Conservation (phyloP, 2,113 vertebrate genomes). For the Eublepharis macularius region DNA sequence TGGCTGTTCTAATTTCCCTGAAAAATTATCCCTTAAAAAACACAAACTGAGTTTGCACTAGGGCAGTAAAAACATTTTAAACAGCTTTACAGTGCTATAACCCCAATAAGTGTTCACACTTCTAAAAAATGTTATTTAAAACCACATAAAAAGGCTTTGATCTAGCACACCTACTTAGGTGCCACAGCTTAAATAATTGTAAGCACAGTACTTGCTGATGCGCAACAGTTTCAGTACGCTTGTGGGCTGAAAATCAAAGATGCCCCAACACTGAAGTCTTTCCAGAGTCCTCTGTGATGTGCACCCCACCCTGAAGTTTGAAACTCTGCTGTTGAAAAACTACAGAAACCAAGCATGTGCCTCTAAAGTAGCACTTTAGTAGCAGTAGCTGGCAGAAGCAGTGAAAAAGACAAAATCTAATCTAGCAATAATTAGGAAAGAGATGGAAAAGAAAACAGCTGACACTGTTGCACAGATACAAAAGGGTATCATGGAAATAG, state of each 20-base stretch:
- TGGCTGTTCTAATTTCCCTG: background rate
- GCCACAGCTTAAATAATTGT: background rate
- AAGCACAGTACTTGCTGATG: background rate
- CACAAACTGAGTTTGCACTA: background rate
- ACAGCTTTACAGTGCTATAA: conserved; percentile 10
- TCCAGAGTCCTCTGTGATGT: no score
- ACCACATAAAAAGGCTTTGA: conserved; percentile 13
- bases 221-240: background rate
- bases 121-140: conserved; percentile 11
- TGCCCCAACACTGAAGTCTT: background rate
- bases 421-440: conserved; percentile 20
- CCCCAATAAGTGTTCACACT: background rate
- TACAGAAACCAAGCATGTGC: background rate
- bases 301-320: background rate
- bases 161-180: conserved; percentile 2
- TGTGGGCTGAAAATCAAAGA: background rate
- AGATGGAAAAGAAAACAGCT: no score
- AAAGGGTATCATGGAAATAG: no score
- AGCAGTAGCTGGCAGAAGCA: no score
- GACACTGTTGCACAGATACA: no score
- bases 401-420: conserved; percentile 16
- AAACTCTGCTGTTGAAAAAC: background rate
- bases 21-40: conserved; percentile 17
- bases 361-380: no score
- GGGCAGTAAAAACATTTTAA: conserved; percentile 12